A percentile compares a stretch with the other conserved stretches of the same genome.
Conservation (phyloP, 2,888 invertebrate species). For the Machimus atricapillus region DNA sequence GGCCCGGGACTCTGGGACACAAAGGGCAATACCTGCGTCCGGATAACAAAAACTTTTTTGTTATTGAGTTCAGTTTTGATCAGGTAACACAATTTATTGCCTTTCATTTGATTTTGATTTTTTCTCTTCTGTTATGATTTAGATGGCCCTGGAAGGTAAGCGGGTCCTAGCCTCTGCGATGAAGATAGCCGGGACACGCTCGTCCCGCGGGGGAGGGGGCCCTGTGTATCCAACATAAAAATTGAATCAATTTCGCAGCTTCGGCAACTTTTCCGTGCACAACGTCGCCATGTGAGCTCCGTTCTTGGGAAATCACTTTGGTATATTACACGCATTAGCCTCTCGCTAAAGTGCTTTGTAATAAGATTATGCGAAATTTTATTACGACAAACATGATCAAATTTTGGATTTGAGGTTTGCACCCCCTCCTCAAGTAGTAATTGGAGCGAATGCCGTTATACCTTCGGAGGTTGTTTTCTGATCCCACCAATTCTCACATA, state of each 20-base stretch:
- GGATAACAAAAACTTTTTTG: conserved; percentile 23
- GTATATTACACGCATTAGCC: conserved; percentile 17
- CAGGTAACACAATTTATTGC: conserved; percentile 44
- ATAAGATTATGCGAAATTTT: conserved; percentile 18
- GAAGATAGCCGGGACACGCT: not conserved
- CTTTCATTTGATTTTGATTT: conserved; percentile 41
- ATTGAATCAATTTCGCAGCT: conserved; percentile 40
- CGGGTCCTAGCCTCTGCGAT: not conserved
- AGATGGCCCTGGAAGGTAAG: not conserved
- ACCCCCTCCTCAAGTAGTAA: not conserved
- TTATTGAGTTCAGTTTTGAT: conserved; percentile 43
- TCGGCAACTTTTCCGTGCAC: not conserved
- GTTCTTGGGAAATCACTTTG: not conserved
- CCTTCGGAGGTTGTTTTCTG: not conserved
- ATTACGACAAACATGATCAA: conserved; percentile 16
- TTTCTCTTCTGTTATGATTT: conserved; percentile 23
- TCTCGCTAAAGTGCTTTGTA: not conserved
- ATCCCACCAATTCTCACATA: not conserved
- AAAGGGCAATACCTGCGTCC: not conserved
- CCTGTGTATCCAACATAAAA: not conserved
- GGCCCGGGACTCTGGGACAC: not conserved
- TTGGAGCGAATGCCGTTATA: not conserved
- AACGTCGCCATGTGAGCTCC: not conserved
- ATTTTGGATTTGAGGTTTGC: not conserved
- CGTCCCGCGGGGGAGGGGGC: not conserved